These are phyloP conservation scores for Phalanger gymnotis DNA, from an alignment of 2,797 vertebrate species.

Conservation along the genomic window DNA sequence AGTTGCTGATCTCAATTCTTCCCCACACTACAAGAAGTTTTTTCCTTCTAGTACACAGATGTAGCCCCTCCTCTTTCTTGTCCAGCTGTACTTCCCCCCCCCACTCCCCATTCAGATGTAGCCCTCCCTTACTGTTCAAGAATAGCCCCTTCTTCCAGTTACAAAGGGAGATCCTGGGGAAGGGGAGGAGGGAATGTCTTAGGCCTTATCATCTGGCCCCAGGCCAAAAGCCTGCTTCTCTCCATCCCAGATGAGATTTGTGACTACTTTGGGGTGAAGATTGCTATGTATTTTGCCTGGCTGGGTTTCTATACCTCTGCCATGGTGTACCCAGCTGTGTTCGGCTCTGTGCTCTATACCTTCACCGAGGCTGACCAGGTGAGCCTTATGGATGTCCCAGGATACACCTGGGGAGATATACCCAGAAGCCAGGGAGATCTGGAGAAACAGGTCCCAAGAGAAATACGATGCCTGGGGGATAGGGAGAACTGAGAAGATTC, in stretches of 20 bases:
- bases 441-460: rapidly evolving
- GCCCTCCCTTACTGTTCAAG: background rate
- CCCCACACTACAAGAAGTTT: background rate
- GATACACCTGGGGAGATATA: background rate
- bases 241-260: slow-evolving; percentile 93
- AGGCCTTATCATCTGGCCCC: background rate
- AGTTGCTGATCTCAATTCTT: background rate
- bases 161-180: background rate
- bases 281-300: slow-evolving; percentile 99
- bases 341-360: slow-evolving; percentile 96
- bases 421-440: background rate
- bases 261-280: slow-evolving; percentile 99
- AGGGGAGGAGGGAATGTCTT: background rate
- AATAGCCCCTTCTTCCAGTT: background rate
- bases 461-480: background rate
- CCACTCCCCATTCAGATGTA: background rate
- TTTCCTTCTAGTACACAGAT: background rate
- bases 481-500: background rate
- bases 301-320: slow-evolving; percentile 98
- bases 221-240: background rate
- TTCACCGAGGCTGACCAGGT: slow-evolving; percentile 97
- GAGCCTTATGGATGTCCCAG: slow-evolving; percentile 51
- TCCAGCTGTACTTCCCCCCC: background rate
- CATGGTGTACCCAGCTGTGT: slow-evolving; percentile 96
- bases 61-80: background rate